phyloP scores from a whole-genome alignment of 2,113 vertebrate genomes.

The Salminus brasiliensis region DNA sequence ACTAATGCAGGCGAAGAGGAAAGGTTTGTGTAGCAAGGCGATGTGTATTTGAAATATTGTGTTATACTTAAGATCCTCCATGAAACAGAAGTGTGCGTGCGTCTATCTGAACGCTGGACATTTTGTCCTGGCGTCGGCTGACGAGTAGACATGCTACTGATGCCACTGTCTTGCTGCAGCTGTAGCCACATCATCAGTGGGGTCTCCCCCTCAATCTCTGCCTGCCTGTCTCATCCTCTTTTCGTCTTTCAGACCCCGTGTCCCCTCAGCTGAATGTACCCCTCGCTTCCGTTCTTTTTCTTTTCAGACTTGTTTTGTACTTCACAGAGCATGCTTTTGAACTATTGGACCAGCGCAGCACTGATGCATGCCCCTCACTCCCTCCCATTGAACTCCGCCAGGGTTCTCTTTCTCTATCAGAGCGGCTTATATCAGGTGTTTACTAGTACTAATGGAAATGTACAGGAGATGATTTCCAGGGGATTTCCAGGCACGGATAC shows the following conservation, averaged over 20 bases:
- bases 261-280: slow-evolving; percentile 8
- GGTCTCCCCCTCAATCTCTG: slow-evolving; percentile 9
- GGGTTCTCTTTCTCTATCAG: background rate
- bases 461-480: background rate
- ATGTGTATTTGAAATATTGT: slow-evolving; percentile 38
- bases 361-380: background rate
- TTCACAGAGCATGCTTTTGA: slow-evolving; percentile 27
- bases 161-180: slow-evolving; percentile 23
- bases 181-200: slow-evolving; percentile 24
- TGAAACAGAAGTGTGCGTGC: slow-evolving; percentile 18
- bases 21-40: slow-evolving; percentile 43
- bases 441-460: background rate
- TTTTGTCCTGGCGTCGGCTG: slow-evolving; percentile 40
- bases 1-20: slow-evolving; percentile 54
- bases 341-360: slow-evolving; percentile 1
- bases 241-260: slow-evolving; percentile 9
- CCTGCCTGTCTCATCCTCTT: background rate
- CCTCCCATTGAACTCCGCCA: background rate
- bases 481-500: background rate
- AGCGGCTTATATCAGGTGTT: background rate
- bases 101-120: background rate
- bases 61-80: slow-evolving; percentile 47
- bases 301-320: background rate
- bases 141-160: slow-evolving; percentile 52
- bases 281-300: background rate